A percentile compares a stretch with the other conserved stretches of the same genome.
phyloP scores from a whole-genome alignment of 2,113 vertebrate genomes.

The Semnornis frantzii region DNA sequence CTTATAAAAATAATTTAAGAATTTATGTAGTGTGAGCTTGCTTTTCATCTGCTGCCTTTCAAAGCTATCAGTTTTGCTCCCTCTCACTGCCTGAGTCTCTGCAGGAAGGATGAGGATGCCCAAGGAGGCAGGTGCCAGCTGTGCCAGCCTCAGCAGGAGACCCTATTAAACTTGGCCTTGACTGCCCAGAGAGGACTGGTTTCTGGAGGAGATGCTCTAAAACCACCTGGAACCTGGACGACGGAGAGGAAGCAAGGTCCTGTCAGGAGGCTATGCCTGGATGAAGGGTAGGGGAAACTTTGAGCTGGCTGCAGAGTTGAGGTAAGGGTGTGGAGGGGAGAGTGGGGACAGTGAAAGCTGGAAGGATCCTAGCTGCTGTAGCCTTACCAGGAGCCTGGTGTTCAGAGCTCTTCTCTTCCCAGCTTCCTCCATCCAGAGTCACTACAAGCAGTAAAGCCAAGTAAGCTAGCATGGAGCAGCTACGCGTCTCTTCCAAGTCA shows the following conservation, averaged over 20 bases:
- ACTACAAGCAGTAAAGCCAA: not conserved
- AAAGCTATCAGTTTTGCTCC: not conserved
- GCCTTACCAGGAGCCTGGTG: not conserved
- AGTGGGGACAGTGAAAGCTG: not conserved
- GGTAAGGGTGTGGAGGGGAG: not conserved
- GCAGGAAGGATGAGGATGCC: not conserved
- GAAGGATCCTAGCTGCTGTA: not conserved
- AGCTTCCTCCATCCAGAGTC: not conserved
- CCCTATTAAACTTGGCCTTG: not conserved
- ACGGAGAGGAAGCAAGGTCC: not conserved
- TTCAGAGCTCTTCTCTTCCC: not conserved
- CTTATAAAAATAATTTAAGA: conserved; percentile 60
- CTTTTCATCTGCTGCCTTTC: conserved; percentile 29
- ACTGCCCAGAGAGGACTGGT: not conserved
- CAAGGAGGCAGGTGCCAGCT: not conserved
- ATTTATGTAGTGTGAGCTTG: conserved; percentile 62
- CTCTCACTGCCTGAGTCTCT: not conserved
- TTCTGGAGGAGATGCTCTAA: not conserved
- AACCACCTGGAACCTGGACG: not conserved
- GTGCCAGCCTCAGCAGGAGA: not conserved
- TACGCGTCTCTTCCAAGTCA: not conserved
- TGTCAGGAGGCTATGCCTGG: not conserved
- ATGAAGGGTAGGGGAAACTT: not conserved
- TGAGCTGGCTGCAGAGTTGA: not conserved
- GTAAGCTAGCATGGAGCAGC: not conserved